Evolutionary conservation across 2,888 invertebrate species (phyloP), one percentile per base, ranked within the genome.

Genomic region (Nomada fucata): DNA sequence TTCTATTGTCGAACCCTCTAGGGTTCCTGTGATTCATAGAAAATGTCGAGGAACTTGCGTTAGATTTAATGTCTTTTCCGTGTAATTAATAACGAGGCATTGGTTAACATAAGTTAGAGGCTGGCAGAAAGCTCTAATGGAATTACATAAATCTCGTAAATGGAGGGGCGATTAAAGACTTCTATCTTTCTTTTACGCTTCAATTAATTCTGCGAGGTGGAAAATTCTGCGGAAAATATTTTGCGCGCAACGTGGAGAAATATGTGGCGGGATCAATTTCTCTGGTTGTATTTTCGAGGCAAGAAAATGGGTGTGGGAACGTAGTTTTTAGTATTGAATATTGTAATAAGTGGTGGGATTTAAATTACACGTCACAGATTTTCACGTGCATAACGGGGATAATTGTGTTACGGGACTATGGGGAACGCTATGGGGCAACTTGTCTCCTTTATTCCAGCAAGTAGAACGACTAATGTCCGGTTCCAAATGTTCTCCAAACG

Each of bases 1-100:
- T 64, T 73, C 64, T 42, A 64, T 80, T 72, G 53, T 71, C 61
- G 42, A 44, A n/a, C 36, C 55, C 61, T 61, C 26, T 26, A 7
- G 52, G 63, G 52, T 77, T 15, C 23, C 61, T 53, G 23, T 61
- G 65, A 79, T 60, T 76, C 77, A 69, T 57, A 29, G 26, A 72
- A 77, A 67, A 63, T 29, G 67, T 53, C 53, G 64, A 50, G 52
- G 44, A 65, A 47, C 50, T 44, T 29, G 50, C 36, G 15, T 60
- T 57, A 26, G 5, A 47, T 60, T 77, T 44, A 47, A 73, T 42
- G 36, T 53, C 36, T n/a, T 36, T 20, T 3, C 47, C 26, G 23
- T 47, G 13, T 42, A 60, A 23, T 72, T 67, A 64, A 55, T 11
- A 15, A 18, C 15, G 15, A 5, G 42, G 15, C 2, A 18, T 55